A percentile compares a stretch with the other conserved stretches of the same genome.
Evolutionary conservation across 2,888 invertebrate species (phyloP).

Genomic region (Sinodicranocentrus sp.): DNA sequence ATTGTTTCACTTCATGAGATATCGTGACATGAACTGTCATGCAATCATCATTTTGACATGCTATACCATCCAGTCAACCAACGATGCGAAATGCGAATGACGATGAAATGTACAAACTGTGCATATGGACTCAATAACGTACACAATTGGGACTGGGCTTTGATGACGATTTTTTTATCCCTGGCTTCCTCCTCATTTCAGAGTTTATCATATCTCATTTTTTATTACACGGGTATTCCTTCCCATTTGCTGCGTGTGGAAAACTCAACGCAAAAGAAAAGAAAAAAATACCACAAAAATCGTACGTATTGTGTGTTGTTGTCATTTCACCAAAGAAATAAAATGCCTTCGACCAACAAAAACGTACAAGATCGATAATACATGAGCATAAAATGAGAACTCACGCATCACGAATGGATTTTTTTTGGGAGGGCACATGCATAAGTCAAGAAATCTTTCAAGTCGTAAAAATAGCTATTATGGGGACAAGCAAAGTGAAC

Average conservation of each 20-base stretch:
- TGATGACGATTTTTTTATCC: conserved; percentile 24
- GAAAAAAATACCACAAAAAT: too few relatives aligned
- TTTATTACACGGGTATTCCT: conserved; percentile 6
- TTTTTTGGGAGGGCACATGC: too few relatives aligned
- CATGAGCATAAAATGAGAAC: too few relatives aligned
- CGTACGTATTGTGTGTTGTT: too few relatives aligned
- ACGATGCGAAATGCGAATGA: conserved; percentile 58
- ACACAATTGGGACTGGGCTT: not conserved
- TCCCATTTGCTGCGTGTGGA: not conserved
- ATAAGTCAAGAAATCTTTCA: too few relatives aligned
- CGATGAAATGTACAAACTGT: not conserved
- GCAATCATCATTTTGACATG: conserved; percentile 68
- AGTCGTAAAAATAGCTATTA: too few relatives aligned
- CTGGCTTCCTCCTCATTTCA: conserved; percentile 29
- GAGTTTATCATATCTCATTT: conserved; percentile 36
- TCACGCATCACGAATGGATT: too few relatives aligned
- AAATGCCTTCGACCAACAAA: too few relatives aligned
- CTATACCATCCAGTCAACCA: conserved; percentile 68
- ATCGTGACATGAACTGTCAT: conserved; percentile 68
- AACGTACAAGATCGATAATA: too few relatives aligned
- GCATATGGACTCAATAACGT: conserved; percentile 1
- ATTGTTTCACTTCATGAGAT: conserved; percentile 69
- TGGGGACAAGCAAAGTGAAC: too few relatives aligned
- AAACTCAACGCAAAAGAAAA: too few relatives aligned
- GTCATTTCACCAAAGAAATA: too few relatives aligned